phyloP scores from a whole-genome alignment of 2,797 vertebrate species.

The Avahi laniger region DNA sequence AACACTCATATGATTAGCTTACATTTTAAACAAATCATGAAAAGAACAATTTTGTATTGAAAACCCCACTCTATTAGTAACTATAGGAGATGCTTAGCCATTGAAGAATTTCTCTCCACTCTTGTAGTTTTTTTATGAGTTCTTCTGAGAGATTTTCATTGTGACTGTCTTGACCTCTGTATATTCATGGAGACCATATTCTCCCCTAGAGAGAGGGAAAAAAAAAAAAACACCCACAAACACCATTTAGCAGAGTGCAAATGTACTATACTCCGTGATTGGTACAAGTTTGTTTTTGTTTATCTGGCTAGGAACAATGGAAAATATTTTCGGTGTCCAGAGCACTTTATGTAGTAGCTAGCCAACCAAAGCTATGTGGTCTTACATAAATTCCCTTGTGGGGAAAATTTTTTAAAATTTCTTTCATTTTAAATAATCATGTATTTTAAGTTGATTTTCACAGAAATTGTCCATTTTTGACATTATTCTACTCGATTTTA shows the following conservation, averaged over 20 bases:
- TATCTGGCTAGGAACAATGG: not conserved
- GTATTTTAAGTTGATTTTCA: not conserved
- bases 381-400: not conserved
- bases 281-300: not conserved
- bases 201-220: constrained; percentile 85
- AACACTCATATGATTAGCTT: constrained; percentile 46
- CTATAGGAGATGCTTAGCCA: constrained; percentile 39
- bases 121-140: constrained; percentile 84
- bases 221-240: not conserved
- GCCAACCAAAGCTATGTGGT: not conserved
- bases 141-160: constrained; percentile 92
- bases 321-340: not conserved
- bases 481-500: not conserved
- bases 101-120: not conserved
- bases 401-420: not conserved
- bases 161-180: constrained; percentile 93
- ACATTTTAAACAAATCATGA: constrained; percentile 54
- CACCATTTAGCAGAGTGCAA: constrained; percentile 26
- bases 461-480: not conserved
- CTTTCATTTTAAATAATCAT: not conserved
- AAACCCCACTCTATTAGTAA: not conserved
- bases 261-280: not conserved
- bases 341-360: not conserved
- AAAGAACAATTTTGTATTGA: constrained; percentile 44
- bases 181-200: constrained; percentile 92